Conservation (phyloP, 2,797 vertebrate species). For the Paedocypris micromegethes region DNA sequence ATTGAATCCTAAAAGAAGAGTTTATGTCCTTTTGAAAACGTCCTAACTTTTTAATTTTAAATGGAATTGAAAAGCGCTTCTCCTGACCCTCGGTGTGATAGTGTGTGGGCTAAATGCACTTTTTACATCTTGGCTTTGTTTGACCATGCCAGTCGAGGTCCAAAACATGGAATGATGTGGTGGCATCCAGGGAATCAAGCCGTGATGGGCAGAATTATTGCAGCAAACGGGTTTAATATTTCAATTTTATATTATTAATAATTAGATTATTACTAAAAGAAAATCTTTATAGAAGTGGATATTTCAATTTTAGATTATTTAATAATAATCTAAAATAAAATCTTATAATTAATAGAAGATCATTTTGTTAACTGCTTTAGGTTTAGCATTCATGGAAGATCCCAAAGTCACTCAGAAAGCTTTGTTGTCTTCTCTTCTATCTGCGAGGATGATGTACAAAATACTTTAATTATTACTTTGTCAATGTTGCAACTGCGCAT, state of each 20-base stretch:
- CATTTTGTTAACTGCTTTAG: no score
- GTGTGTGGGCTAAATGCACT: conserved; percentile 10
- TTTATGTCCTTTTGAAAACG: conserved; percentile 19
- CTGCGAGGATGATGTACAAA: no score
- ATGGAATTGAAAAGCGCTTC: background rate
- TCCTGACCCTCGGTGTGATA: conserved; percentile 4
- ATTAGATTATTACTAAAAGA: no score
- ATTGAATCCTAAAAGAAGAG: background rate
- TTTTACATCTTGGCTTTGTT: conserved; percentile 50
- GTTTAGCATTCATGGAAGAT: no score
- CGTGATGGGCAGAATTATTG: conserved; percentile 17
- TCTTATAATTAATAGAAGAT: no score
- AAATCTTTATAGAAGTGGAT: no score
- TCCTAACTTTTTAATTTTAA: background rate
- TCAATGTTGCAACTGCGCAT: conserved; percentile 54
- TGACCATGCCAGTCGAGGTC: conserved; percentile 49
- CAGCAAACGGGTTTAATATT: background rate
- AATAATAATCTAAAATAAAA: no score
- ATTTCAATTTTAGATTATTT: no score
- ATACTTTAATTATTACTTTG: background rate
- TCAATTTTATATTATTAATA: no score
- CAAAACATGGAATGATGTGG: conserved; percentile 47
- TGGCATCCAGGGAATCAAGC: conserved; percentile 49
- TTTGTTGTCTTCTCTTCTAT: no score
- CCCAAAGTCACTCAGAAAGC: no score